Evolutionary conservation across 2,888 invertebrate species (phyloP).

Genomic region (Leptinotarsa tumamoca): DNA sequence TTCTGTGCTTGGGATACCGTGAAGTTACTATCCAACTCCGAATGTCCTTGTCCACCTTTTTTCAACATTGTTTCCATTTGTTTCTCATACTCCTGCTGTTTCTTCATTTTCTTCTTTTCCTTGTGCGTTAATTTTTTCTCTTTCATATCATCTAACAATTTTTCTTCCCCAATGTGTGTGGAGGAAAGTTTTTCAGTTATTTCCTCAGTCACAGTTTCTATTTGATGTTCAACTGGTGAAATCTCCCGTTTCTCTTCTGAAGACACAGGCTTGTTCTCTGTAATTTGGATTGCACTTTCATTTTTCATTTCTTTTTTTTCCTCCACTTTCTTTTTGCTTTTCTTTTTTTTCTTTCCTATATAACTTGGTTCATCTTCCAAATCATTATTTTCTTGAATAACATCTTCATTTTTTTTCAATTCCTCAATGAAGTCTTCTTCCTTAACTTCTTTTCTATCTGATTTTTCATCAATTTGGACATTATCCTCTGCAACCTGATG

Average conservation of each 20-base stretch:
- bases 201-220: conserved; percentile 33
- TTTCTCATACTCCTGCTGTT: conserved; percentile 88
- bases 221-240: conserved; percentile 25
- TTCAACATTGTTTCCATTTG: conserved; percentile 87
- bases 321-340: conserved; percentile 22
- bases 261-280: not conserved
- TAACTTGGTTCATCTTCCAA: conserved; percentile 30
- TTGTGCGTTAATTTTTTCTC: conserved; percentile 89
- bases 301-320: not conserved
- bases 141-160: conserved; percentile 41
- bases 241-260: conserved; percentile 21
- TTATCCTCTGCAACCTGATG: conserved; percentile 14
- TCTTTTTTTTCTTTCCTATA: conserved; percentile 30
- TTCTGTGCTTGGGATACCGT: conserved; percentile 90
- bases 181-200: conserved; percentile 40
- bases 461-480: conserved; percentile 1
- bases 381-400: conserved; percentile 33
- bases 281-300: conserved; percentile 21
- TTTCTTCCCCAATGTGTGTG: conserved; percentile 41
- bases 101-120: conserved; percentile 91
- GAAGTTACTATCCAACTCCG: conserved; percentile 92
- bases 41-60: conserved; percentile 90
- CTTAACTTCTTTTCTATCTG: conserved; percentile 26
- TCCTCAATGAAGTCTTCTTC: conserved; percentile 33
- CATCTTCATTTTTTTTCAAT: conserved; percentile 44